Percentiles rank a stretch among this genome's conserved stretches.
Conservation (phyloP, 2,888 invertebrate genomes). For the Sarcophaga rosellei region DNA sequence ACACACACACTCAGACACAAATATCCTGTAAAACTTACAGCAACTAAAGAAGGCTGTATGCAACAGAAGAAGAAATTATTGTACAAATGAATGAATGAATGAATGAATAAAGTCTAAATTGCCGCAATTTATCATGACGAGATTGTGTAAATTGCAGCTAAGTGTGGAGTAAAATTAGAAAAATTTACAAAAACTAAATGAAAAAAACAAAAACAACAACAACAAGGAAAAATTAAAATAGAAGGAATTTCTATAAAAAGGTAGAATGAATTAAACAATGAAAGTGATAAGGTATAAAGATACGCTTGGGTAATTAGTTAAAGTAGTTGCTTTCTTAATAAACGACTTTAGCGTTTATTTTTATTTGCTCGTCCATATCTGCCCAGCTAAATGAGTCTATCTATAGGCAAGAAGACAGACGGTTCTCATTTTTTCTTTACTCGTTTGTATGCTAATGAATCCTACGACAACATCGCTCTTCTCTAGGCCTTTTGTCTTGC, state of each 20-base stretch:
- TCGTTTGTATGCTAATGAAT: conserved; percentile 34
- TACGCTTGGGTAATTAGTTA: conserved; percentile 52
- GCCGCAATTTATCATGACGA: conserved; percentile 57
- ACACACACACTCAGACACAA: conserved; percentile 1
- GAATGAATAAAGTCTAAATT: conserved; percentile 52
- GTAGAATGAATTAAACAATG: conserved; percentile 35
- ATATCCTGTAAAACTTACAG: background rate
- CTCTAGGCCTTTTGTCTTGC: background rate
- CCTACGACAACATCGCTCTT: background rate
- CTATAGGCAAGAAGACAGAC: background rate
- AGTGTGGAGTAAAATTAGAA: conserved; percentile 46
- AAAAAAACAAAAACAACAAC: too few species aligned
- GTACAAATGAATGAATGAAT: background rate
- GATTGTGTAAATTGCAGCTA: conserved; percentile 62
- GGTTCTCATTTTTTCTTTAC: background rate
- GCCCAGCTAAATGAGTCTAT: conserved; percentile 1
- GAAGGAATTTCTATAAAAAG: background rate
- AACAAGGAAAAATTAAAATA: background rate
- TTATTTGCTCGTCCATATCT: background rate
- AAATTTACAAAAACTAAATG: background rate
- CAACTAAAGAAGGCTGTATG: background rate
- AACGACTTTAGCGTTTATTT: background rate
- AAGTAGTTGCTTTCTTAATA: conserved; percentile 34
- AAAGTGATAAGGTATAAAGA: conserved; percentile 48
- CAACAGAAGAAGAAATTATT: background rate